A percentile compares a stretch with the other conserved stretches of the same genome.
These are phyloP conservation scores for Trissolcus japonicus DNA, from an alignment of 2,888 invertebrate species.

Conservation along the genomic window DNA sequence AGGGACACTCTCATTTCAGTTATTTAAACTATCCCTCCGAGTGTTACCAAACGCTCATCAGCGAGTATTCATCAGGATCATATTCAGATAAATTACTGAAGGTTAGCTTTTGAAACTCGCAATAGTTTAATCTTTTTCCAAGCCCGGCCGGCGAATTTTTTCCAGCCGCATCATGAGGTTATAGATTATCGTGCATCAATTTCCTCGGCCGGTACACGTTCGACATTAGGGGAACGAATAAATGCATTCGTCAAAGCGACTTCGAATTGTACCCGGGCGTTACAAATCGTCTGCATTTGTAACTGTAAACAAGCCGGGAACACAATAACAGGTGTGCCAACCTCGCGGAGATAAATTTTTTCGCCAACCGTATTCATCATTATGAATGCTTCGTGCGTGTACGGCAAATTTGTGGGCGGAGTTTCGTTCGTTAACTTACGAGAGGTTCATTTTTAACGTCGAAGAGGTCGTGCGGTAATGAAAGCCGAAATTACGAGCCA, in stretches of 20 bases:
- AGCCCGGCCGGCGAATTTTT: neutral
- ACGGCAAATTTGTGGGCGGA: conserved; percentile 40
- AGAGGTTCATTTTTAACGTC: conserved; percentile 34
- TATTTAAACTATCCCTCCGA: no score
- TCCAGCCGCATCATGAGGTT: no score
- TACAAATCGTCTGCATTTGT: conserved; percentile 42
- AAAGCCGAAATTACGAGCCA: conserved; percentile 39
- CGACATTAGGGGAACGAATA: conserved; percentile 16
- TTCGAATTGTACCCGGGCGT: conserved; percentile 17
- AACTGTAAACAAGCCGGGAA: conserved; percentile 37
- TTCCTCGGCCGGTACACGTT: conserved; percentile 1
- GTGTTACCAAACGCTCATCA: conserved; percentile 1
- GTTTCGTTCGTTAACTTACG: conserved; percentile 24
- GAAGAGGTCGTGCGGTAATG: conserved; percentile 39
- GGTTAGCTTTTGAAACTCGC: conserved; percentile 6
- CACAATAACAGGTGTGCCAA: conserved; percentile 52
- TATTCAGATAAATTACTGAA: conserved; percentile 18
- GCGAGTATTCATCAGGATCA: conserved; percentile 12
- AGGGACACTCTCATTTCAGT: no score
- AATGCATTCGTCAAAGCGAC: conserved; percentile 24
- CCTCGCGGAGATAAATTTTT: conserved; percentile 30
- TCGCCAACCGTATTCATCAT: conserved; percentile 30
- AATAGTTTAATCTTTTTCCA: conserved; percentile 13
- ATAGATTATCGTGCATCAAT: conserved; percentile 14
- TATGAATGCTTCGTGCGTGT: conserved; percentile 28